Percentiles rank a stretch among this genome's conserved stretches.
These are phyloP conservation scores for Cochlearius cochlearius DNA, from an alignment of 2,113 vertebrate genomes.

Conservation along the genomic window DNA sequence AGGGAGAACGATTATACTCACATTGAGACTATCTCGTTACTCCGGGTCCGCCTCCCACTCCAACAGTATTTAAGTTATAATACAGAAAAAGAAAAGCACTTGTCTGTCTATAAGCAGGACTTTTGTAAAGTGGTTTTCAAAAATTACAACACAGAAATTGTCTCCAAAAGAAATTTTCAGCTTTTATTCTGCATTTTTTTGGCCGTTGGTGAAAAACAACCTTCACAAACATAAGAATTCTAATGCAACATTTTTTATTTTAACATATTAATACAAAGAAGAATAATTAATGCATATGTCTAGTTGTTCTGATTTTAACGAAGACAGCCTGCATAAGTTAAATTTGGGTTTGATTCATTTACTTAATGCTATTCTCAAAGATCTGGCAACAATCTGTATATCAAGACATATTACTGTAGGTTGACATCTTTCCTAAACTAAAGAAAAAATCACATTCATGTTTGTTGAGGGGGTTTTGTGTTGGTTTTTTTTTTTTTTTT, in stretches of 20 bases:
- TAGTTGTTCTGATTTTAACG: background rate
- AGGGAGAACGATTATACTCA: too few species aligned
- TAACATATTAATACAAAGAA: background rate
- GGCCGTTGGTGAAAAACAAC: rapidly evolving
- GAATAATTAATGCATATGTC: background rate
- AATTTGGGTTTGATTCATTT: background rate
- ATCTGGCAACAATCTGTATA: background rate
- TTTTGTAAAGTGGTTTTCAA: background rate
- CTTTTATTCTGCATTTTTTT: background rate
- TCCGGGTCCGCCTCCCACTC: too few species aligned
- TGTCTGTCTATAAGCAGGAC: background rate
- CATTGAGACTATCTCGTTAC: too few species aligned
- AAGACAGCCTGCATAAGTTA: background rate
- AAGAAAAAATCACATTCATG: background rate
- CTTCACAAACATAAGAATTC: background rate
- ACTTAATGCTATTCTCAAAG: background rate
- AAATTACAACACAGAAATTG: background rate
- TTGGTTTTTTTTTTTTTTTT: rapidly evolving
- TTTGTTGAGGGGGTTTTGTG: background rate
- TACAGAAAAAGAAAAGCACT: background rate
- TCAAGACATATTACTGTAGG: background rate
- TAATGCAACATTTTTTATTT: background rate
- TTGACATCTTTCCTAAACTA: background rate
- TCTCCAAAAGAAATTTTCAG: background rate
- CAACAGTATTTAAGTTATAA: background rate